Percentiles rank a stretch among this genome's conserved stretches.
phyloP scores from a whole-genome alignment of 2,888 invertebrate species.

The Idaea straminata region DNA sequence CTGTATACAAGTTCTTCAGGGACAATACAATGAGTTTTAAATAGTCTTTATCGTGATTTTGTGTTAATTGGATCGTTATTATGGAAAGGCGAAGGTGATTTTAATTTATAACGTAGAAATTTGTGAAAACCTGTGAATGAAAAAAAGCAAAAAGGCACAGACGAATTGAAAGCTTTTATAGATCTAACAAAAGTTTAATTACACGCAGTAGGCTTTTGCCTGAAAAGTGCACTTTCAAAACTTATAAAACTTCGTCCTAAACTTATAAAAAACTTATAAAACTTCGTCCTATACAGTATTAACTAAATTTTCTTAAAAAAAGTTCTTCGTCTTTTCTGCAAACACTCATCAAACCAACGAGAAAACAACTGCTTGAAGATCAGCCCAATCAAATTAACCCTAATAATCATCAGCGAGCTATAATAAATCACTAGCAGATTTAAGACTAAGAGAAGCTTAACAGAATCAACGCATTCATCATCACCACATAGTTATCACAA shows the following conservation, averaged over 20 bases:
- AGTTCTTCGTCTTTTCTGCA: not conserved
- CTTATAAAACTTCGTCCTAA: not conserved
- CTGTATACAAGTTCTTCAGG: constrained; percentile 25
- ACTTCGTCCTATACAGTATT: not conserved
- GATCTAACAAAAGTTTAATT: not conserved
- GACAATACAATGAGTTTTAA: constrained; percentile 40
- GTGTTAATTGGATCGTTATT: constrained; percentile 31
- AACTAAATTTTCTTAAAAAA: not conserved
- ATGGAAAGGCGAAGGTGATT: constrained; percentile 77
- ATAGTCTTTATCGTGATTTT: constrained; percentile 28
- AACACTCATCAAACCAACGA: not conserved
- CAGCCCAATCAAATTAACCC: not conserved
- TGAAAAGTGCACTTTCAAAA: not conserved
- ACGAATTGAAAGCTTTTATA: not conserved
- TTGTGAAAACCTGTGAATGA: constrained; percentile 5
- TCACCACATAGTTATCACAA: not conserved
- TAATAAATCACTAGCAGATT: not conserved
- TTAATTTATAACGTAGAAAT: constrained; percentile 28
- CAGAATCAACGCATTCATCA: not conserved
- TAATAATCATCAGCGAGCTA: not conserved
- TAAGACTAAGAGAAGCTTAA: not conserved
- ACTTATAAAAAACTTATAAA: not conserved
- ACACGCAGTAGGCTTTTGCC: not conserved
- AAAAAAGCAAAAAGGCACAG: not conserved
- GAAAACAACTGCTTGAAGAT: not conserved